Conservation (phyloP, 2,113 vertebrate species). For the Conger conger region DNA sequence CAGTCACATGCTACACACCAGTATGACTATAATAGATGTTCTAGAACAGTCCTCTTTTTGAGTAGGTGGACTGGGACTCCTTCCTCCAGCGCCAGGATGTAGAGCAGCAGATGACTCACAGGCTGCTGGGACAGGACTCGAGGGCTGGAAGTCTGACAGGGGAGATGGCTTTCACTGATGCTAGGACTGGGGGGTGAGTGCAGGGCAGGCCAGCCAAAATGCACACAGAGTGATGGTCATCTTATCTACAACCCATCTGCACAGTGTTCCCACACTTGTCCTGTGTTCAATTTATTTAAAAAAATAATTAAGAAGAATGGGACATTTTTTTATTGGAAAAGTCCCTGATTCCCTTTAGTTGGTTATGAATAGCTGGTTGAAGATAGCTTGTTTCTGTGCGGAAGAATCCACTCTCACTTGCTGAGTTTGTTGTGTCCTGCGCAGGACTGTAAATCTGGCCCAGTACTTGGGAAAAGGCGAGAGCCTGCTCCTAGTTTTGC, state of each 20-base stretch:
- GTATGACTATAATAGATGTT: neutral
- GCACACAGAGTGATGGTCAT: neutral
- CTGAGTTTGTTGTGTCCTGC: neutral
- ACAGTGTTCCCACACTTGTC: neutral
- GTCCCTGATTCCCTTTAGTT: neutral
- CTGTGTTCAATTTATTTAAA: too few relatives aligned
- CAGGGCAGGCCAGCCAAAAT: neutral
- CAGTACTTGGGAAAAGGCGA: constrained; percentile 52
- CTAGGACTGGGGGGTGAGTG: constrained; percentile 55
- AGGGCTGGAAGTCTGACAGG: constrained; percentile 43
- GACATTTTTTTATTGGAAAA: neutral
- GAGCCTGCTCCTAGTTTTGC: constrained; percentile 67
- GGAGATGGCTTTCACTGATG: constrained; percentile 47
- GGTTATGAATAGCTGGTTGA: neutral
- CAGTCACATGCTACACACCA: neutral
- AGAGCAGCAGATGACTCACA: constrained; percentile 46
- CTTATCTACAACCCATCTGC: neutral
- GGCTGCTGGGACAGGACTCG: constrained; percentile 34
- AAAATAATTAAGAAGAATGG: too few relatives aligned
- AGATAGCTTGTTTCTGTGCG: neutral
- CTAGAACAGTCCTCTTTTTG: neutral
- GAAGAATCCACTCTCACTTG: too few relatives aligned
- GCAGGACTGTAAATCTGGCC: constrained; percentile 57
- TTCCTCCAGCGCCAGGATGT: constrained; percentile 62
- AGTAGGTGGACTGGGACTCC: constrained; percentile 64